A percentile compares a stretch with the other conserved stretches of the same genome.
phyloP scores from a whole-genome alignment of 23 tunicate genomes.

The Styela plicata region DNA sequence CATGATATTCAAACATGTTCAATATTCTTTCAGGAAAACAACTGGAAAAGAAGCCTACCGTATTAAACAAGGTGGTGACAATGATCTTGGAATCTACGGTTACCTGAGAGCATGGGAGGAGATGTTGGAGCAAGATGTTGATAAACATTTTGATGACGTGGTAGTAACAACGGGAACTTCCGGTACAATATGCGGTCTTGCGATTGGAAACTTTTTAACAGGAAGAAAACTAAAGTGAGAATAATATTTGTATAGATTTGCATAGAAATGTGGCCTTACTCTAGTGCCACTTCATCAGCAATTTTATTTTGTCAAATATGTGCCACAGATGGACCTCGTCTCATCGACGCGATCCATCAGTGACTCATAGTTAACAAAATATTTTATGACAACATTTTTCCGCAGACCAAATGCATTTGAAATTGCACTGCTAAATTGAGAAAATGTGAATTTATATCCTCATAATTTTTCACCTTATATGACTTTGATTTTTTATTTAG shows the following conservation, averaged over 20 bases:
- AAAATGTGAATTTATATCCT: too few species aligned
- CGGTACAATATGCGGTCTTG: slow-evolving; percentile 69
- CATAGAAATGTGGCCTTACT: too few species aligned
- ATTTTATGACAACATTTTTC: too few species aligned
- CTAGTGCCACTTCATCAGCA: too few species aligned
- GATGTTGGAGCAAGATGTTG: slow-evolving; percentile 43
- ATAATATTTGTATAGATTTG: background rate
- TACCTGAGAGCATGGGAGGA: slow-evolving; percentile 91
- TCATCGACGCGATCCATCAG: too few species aligned
- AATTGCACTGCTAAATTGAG: too few species aligned
- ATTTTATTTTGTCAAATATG: too few species aligned
- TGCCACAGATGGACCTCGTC: too few species aligned
- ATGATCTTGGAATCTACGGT: slow-evolving; percentile 39
- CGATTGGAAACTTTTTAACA: slow-evolving; percentile 69
- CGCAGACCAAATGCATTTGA: too few species aligned
- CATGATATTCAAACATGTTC: background rate
- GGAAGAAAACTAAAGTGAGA: slow-evolving; percentile 56
- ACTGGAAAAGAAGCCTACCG: slow-evolving; percentile 62
- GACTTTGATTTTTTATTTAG: too few species aligned
- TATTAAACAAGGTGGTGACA: slow-evolving; percentile 82
- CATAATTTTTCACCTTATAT: too few species aligned
- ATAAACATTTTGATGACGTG: slow-evolving; percentile 45
- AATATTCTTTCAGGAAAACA: slow-evolving; percentile 14
- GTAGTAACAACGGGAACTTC: slow-evolving; percentile 86
- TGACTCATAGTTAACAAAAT: too few species aligned